phyloP scores from a whole-genome alignment of 2,797 vertebrate species.

The Molothrus ater region DNA sequence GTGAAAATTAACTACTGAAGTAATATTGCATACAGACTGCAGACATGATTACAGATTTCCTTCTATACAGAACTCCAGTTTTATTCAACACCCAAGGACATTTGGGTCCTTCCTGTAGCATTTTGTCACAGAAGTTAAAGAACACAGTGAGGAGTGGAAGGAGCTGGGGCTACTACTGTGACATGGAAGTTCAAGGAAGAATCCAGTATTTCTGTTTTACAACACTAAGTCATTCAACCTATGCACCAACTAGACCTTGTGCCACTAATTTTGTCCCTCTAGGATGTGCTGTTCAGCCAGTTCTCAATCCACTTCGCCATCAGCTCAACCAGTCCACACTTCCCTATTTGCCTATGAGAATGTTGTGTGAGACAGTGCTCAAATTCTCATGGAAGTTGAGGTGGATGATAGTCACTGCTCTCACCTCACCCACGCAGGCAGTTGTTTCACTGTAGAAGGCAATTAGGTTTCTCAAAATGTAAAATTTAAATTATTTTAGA shows the following conservation, averaged over 20 bases:
- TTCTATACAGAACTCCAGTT: neutral
- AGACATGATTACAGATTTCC: neutral
- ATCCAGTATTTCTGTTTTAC: neutral
- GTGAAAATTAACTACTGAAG: neutral
- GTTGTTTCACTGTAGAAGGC: neutral
- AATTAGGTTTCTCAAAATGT: neutral
- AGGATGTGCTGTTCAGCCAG: neutral
- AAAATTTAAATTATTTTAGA: neutral
- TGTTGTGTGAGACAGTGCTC: neutral
- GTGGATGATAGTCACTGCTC: neutral
- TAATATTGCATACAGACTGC: neutral
- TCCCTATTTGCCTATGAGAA: neutral
- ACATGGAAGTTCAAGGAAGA: neutral
- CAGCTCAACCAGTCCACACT: neutral
- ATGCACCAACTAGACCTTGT: neutral
- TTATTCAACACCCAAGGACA: neutral
- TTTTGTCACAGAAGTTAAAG: neutral
- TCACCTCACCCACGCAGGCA: neutral
- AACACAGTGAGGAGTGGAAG: neutral
- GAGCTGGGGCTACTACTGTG: neutral
- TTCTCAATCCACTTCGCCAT: neutral
- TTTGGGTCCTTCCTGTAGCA: too few relatives aligned
- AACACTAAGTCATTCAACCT: neutral
- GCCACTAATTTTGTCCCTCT: fast-evolving
- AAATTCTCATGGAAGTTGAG: neutral